Conservation (phyloP, 2,113 vertebrate species). For the Hypomesus transpacificus region DNA sequence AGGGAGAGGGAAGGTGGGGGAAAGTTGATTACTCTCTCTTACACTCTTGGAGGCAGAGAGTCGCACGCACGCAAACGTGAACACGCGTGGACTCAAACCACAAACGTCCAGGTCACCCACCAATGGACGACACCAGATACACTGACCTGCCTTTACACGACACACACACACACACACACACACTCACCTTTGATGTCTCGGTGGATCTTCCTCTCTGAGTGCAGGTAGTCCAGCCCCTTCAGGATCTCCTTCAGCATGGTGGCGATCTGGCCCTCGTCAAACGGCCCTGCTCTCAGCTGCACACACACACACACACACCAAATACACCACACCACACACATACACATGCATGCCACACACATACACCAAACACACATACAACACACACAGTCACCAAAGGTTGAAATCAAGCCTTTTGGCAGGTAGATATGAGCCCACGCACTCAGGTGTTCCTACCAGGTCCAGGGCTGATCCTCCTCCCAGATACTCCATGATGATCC, state of each 20-base stretch:
- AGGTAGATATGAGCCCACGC: background rate
- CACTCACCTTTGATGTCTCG: constrained; percentile 85
- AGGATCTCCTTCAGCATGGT: constrained; percentile 90
- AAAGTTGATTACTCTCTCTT: too few relatives aligned
- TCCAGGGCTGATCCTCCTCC: constrained; percentile 78
- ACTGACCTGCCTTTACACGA: background rate
- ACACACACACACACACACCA: background rate
- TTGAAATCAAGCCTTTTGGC: too few relatives aligned
- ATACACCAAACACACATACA: background rate
- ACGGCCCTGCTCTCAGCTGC: constrained; percentile 83
- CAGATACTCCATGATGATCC: constrained; percentile 82
- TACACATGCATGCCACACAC: background rate
- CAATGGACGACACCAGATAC: background rate
- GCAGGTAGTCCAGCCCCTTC: constrained; percentile 88
- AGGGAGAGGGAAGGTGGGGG: too few relatives aligned
- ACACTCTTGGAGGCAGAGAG: too few relatives aligned
- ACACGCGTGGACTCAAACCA: background rate
- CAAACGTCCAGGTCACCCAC: constrained; percentile 23
- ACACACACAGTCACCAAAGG: background rate
- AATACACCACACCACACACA: constrained; percentile 3
- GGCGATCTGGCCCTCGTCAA: constrained; percentile 88
- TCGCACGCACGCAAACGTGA: too few relatives aligned
- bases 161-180: background rate
- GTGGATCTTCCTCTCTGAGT: constrained; percentile 91
- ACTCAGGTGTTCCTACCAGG: constrained; percentile 61